These are phyloP conservation scores for Prosapia bicincta DNA, from an alignment of 2,888 invertebrate genomes.

Conservation along the genomic window DNA sequence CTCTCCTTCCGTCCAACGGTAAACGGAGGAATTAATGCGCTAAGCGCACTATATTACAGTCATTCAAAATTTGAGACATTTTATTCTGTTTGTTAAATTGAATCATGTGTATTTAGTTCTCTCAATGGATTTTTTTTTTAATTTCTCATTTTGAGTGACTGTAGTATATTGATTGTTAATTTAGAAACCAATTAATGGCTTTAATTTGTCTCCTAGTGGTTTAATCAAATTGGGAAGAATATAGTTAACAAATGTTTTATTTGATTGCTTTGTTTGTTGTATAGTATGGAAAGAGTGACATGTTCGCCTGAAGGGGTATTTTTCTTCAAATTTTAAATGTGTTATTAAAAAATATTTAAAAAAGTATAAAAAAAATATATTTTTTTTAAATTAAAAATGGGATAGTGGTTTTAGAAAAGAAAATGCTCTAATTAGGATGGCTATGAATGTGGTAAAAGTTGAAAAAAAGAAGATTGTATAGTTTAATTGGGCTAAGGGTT, in stretches of 20 bases:
- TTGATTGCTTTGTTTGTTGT: constrained; percentile 31
- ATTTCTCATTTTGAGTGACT: background rate
- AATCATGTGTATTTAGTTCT: background rate
- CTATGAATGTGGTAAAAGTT: background rate
- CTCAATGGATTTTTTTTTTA: too few relatives aligned
- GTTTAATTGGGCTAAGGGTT: constrained; percentile 26
- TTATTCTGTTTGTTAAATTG: background rate
- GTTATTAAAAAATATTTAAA: constrained; percentile 22
- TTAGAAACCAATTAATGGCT: constrained; percentile 27
- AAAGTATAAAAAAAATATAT: constrained; percentile 15
- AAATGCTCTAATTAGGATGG: constrained; percentile 14
- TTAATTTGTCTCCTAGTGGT: constrained; percentile 29
- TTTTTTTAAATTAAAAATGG: constrained; percentile 10
- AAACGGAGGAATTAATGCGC: constrained; percentile 14
- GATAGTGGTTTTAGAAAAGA: background rate
- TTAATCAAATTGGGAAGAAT: constrained; percentile 25
- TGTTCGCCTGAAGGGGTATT: constrained; percentile 18
- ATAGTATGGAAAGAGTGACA: constrained; percentile 21
- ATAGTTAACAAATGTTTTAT: constrained; percentile 18
- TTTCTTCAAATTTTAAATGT: constrained; percentile 29
- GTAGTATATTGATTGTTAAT: constrained; percentile 16
- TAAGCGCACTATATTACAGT: constrained; percentile 1
- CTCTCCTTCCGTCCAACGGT: constrained; percentile 27
- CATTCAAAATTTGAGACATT: background rate
- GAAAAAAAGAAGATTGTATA: background rate